Conservation (phyloP, 2,888 invertebrate genomes). For the Agrotis clavis region DNA sequence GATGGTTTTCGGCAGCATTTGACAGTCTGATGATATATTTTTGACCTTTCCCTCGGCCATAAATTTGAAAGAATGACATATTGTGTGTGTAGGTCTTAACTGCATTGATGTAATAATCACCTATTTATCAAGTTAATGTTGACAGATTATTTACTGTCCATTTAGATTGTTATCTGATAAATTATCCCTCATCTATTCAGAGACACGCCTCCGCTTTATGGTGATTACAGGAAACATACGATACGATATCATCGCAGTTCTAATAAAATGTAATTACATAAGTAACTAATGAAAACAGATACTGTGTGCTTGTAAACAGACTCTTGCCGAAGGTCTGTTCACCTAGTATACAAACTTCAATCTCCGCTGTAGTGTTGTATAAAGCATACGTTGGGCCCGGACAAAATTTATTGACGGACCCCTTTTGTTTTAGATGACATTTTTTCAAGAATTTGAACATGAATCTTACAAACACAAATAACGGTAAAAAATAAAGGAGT, state of each 20-base stretch:
- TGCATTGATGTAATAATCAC: slow-evolving; percentile 22
- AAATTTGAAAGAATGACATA: too few relatives aligned
- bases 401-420: too few relatives aligned
- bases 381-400: too few relatives aligned
- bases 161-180: slow-evolving; percentile 30
- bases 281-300: not conserved
- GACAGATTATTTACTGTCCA: slow-evolving; percentile 8
- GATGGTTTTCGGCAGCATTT: not conserved
- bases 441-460: too few relatives aligned
- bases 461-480: too few relatives aligned
- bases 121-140: slow-evolving; percentile 1
- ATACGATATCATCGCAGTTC: not conserved
- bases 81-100: not conserved
- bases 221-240: slow-evolving; percentile 2
- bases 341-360: too few relatives aligned
- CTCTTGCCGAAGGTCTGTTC: too few relatives aligned
- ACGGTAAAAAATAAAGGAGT: too few relatives aligned
- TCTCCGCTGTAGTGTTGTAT: too few relatives aligned
- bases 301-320: too few relatives aligned
- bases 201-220: slow-evolving; percentile 8
- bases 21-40: not conserved
- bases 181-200: slow-evolving; percentile 17
- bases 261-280: slow-evolving; percentile 18
- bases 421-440: too few relatives aligned
- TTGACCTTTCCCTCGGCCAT: not conserved